phyloP scores from a whole-genome alignment of 2,888 invertebrate genomes.

The Caenorhabditis angaria region DNA sequence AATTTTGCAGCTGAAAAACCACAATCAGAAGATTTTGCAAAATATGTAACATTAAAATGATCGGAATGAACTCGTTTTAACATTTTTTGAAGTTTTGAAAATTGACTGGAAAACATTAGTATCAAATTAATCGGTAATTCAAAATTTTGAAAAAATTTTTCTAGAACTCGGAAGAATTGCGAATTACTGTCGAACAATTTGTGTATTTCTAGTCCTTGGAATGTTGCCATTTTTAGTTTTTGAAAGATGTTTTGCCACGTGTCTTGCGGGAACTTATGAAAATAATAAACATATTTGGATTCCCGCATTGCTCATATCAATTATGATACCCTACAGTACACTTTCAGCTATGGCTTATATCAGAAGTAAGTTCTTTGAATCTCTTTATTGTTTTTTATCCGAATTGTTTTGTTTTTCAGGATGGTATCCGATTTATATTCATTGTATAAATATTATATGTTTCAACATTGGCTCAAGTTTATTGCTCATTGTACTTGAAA shows the following conservation, averaged over 20 bases:
- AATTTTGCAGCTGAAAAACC: too few species aligned
- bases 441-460: slow-evolving; percentile 19
- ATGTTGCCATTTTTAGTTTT: slow-evolving; percentile 39
- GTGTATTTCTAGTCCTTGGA: slow-evolving; percentile 33
- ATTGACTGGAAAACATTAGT: too few species aligned
- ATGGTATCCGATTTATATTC: slow-evolving; percentile 27
- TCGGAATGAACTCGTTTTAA: too few species aligned
- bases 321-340: slow-evolving; percentile 31
- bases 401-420: slow-evolving; percentile 19
- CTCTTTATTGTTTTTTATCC: neutral
- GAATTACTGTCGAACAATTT: slow-evolving; percentile 38
- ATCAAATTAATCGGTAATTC: neutral
- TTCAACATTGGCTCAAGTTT: slow-evolving; percentile 29
- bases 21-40: too few species aligned
- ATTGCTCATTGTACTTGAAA: slow-evolving; percentile 23
- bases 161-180: slow-evolving; percentile 16
- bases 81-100: too few species aligned
- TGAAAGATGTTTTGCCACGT: slow-evolving; percentile 39
- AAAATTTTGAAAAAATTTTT: slow-evolving; percentile 8
- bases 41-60: too few species aligned
- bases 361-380: slow-evolving; percentile 16
- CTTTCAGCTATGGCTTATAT: slow-evolving; percentile 32
- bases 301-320: slow-evolving; percentile 18
- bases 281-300: slow-evolving; percentile 32
- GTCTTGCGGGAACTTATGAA: slow-evolving; percentile 31